Evolutionary conservation across 1,140 invertebrate species (phyloP).

Genomic region (Polypedilum vanderplanki): DNA sequence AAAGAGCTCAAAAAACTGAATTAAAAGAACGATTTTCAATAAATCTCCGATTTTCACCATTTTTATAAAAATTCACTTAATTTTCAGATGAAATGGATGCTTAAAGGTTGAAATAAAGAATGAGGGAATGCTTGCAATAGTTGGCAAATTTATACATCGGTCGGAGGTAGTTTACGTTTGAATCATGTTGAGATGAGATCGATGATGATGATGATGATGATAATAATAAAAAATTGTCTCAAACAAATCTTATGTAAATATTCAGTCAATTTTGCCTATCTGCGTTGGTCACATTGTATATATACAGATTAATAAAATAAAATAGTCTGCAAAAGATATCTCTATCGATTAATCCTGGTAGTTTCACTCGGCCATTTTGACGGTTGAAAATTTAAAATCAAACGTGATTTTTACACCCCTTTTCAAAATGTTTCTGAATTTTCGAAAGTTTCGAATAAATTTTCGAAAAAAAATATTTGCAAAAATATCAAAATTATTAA

Average conservation of each 20-base stretch:
- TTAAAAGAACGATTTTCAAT: not conserved
- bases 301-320: not conserved
- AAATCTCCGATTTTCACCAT: not conserved
- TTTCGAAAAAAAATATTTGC: no score
- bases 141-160: not conserved
- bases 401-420: no score
- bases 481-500: no score
- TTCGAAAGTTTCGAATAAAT: no score
- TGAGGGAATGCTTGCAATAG: no score
- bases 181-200: conserved; percentile 10
- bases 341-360: no score
- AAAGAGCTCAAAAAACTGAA: not conserved
- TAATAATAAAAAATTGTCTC: not conserved
- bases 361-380: no score
- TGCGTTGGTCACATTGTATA: not conserved
- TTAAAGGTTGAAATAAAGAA: no score
- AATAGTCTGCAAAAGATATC: no score
- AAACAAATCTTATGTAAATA: not conserved
- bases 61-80: not conserved
- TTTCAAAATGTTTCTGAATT: no score
- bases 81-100: no score
- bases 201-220: not conserved
- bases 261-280: not conserved
- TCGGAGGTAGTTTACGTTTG: not conserved
- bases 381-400: no score